Evolutionary conservation across 2,113 vertebrate genomes (phyloP).

Genomic region (Athene noctua): DNA sequence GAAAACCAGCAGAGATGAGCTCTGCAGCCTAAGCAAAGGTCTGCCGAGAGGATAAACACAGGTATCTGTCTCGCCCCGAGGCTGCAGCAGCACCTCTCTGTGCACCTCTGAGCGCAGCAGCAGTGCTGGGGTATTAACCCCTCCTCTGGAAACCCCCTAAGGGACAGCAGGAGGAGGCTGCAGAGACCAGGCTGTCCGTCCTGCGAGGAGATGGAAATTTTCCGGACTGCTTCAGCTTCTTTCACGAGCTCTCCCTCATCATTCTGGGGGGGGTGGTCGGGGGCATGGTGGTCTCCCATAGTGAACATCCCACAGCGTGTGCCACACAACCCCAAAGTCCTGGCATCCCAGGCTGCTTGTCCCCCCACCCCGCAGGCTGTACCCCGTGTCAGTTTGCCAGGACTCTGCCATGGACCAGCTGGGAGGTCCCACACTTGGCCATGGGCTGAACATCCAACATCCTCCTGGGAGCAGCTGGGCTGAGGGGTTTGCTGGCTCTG

Average conservation of each 20-base stretch:
- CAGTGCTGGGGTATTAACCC: not conserved
- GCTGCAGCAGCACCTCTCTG: not conserved
- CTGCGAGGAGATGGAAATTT: not conserved
- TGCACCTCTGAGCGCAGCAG: not conserved
- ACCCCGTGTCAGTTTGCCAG: too few species aligned
- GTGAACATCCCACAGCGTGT: not conserved
- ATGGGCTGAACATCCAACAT: not conserved
- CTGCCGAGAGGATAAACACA: not conserved
- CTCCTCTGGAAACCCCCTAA: not conserved
- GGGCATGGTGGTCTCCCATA: not conserved
- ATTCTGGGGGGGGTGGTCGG: accelerated
- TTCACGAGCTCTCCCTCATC: not conserved
- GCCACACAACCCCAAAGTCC: too few species aligned
- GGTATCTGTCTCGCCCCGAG: not conserved
- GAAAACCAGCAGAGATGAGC: not conserved
- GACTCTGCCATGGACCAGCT: not conserved
- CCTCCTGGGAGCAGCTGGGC: not conserved
- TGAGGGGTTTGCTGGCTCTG: not conserved
- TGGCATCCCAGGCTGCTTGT: not conserved
- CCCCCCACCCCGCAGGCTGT: not conserved
- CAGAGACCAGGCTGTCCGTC: not conserved
- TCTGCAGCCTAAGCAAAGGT: not conserved
- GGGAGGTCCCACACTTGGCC: not conserved
- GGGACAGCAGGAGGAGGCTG: not conserved
- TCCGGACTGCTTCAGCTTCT: not conserved